A percentile compares a stretch with the other conserved stretches of the same genome.
Evolutionary conservation across 2,888 invertebrate species (phyloP).

Genomic region (Globia sparganii): DNA sequence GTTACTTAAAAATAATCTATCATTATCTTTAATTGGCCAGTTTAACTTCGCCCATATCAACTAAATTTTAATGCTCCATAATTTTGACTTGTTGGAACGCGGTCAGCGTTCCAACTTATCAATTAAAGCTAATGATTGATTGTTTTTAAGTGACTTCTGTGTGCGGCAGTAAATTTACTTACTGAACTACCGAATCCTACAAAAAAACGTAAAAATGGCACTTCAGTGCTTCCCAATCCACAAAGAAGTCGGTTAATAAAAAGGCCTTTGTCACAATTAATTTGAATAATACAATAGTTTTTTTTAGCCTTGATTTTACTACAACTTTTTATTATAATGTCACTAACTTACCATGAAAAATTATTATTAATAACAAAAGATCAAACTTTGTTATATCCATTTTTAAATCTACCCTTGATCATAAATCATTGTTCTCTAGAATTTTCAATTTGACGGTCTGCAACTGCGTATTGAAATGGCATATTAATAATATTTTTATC

Average conservation of each 20-base stretch:
- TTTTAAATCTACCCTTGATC: slow-evolving; percentile 45
- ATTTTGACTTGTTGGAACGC: too few species aligned
- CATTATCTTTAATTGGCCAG: too few species aligned
- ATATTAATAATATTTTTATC: slow-evolving; percentile 32
- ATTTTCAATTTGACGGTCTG: slow-evolving; percentile 46
- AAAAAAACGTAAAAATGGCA: not conserved
- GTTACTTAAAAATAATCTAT: not conserved
- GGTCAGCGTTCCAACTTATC: too few species aligned
- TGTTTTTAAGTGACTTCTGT: not conserved
- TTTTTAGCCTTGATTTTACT: not conserved
- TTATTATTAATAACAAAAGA: slow-evolving; percentile 22
- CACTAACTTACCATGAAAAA: slow-evolving; percentile 37
- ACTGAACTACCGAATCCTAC: not conserved
- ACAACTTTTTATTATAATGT: not conserved
- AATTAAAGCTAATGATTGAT: not conserved
- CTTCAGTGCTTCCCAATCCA: not conserved
- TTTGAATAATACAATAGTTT: not conserved
- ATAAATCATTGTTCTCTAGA: slow-evolving; percentile 32
- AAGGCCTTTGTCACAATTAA: not conserved
- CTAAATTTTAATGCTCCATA: not conserved
- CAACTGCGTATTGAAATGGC: slow-evolving; percentile 10
- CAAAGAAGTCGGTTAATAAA: too few species aligned
- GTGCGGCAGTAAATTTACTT: not conserved
- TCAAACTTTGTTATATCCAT: slow-evolving; percentile 22
- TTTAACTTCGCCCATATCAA: too few species aligned